Evolutionary conservation across 2,888 invertebrate genomes (phyloP).

Genomic region (Catocala fraxini): DNA sequence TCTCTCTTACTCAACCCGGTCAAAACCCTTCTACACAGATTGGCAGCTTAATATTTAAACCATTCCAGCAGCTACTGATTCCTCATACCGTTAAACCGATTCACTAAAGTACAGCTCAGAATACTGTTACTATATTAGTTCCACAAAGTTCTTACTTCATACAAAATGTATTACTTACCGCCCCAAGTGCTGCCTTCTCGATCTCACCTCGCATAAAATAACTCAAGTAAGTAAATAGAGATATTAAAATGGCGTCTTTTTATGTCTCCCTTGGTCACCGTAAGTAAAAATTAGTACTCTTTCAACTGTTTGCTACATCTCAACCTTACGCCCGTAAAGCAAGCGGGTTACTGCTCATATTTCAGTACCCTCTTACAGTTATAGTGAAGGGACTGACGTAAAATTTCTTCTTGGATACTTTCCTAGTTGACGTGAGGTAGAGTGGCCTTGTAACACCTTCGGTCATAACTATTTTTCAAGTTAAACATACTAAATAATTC

Average conservation of each 20-base stretch:
- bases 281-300: constrained; percentile 6
- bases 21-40: too few species aligned
- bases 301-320: neutral
- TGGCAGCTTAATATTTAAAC: too few species aligned
- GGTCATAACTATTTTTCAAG: neutral
- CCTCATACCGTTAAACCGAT: too few species aligned
- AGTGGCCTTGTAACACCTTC: neutral
- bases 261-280: constrained; percentile 3
- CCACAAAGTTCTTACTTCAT: neutral
- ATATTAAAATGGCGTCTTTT: constrained; percentile 7
- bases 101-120: neutral
- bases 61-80: too few species aligned
- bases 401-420: constrained; percentile 1
- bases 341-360: constrained; percentile 1
- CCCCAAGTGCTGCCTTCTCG: too few species aligned
- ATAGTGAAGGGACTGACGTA: constrained; percentile 3
- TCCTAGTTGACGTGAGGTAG: neutral
- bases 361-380: neutral
- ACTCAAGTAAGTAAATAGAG: constrained; percentile 5
- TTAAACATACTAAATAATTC: too few species aligned
- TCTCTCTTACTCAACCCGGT: too few species aligned
- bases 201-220: neutral
- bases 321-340: neutral
- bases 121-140: neutral
- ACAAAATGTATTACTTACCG: neutral